phyloP scores from a whole-genome alignment of 2,113 vertebrate genomes.

The Ptilorrhoa leucosticta region DNA sequence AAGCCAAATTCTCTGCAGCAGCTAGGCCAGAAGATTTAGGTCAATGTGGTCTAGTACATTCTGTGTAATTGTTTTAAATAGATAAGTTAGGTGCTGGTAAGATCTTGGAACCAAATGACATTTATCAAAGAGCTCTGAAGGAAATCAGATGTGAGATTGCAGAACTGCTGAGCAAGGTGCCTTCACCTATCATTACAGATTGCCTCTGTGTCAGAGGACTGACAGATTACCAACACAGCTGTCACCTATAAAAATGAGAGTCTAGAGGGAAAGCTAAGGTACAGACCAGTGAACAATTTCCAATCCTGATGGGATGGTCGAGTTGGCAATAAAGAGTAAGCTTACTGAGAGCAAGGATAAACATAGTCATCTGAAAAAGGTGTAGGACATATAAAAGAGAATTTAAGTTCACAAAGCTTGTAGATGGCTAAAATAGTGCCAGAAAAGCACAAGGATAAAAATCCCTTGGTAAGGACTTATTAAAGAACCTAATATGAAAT shows the following conservation, averaged over 20 bases:
- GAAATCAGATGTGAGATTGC: neutral
- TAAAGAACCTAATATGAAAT: neutral
- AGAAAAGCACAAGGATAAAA: neutral
- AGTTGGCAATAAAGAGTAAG: neutral
- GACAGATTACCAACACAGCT: neutral
- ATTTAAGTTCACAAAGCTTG: neutral
- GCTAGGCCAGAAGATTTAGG: neutral
- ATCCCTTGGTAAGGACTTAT: neutral
- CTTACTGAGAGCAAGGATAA: neutral
- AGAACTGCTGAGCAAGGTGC: neutral
- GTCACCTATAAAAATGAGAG: neutral
- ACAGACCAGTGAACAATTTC: neutral
- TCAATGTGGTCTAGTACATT: neutral
- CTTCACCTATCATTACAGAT: neutral
- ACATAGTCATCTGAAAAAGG: neutral
- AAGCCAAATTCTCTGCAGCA: neutral
- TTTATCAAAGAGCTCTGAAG: neutral
- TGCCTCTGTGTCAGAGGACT: neutral
- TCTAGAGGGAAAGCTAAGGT: neutral
- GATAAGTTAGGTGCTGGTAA: neutral
- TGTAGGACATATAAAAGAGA: neutral
- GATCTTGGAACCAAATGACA: neutral
- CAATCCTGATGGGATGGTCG: accelerated
- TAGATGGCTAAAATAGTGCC: neutral
- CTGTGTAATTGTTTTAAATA: neutral